Conservation (phyloP, 2,888 invertebrate genomes). For the Lysandra bellargus region DNA sequence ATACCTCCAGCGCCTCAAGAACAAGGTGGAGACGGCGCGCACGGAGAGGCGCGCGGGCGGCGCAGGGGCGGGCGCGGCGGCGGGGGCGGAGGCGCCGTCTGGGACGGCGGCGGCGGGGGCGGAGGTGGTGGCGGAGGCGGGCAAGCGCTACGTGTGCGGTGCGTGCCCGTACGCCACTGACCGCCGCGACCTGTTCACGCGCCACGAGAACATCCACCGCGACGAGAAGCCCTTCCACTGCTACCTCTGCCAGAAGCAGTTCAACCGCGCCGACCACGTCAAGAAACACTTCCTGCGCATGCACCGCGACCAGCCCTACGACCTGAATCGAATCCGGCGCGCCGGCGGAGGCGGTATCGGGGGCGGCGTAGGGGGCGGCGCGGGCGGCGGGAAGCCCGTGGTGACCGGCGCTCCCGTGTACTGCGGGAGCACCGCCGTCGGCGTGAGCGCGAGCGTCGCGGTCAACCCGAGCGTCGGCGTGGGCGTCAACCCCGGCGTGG, state of each 20-base stretch:
- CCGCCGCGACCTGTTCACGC: slow-evolving; percentile 92
- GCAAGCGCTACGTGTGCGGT: slow-evolving; percentile 90
- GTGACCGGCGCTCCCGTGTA: slow-evolving; percentile 46
- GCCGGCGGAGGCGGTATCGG: slow-evolving; percentile 72
- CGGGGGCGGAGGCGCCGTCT: slow-evolving; percentile 41
- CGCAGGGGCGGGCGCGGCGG: slow-evolving; percentile 33
- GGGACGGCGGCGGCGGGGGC: slow-evolving; percentile 38
- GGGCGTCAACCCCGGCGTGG: slow-evolving; percentile 46
- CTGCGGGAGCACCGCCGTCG: slow-evolving; percentile 60
- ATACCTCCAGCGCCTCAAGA: slow-evolving; percentile 84
- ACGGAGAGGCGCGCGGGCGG: slow-evolving; percentile 52
- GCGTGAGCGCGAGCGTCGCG: slow-evolving; percentile 48
- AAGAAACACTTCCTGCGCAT: slow-evolving; percentile 96
- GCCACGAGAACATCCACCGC: slow-evolving; percentile 96
- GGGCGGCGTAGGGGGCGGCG: slow-evolving; percentile 49
- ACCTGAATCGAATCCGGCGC: slow-evolving; percentile 88
- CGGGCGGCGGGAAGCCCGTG: slow-evolving; percentile 44
- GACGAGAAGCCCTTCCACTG: slow-evolving; percentile 97
- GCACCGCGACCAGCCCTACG: slow-evolving; percentile 94
- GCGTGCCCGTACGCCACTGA: slow-evolving; percentile 96
- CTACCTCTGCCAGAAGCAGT: slow-evolving; percentile 94
- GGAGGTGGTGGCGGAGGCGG: slow-evolving; percentile 45
- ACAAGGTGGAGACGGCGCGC: slow-evolving; percentile 69
- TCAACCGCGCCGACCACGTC: slow-evolving; percentile 96
- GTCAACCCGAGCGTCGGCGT: slow-evolving; percentile 67